Conservation (phyloP, 2,888 invertebrate genomes). For the Encarsia formosa region DNA sequence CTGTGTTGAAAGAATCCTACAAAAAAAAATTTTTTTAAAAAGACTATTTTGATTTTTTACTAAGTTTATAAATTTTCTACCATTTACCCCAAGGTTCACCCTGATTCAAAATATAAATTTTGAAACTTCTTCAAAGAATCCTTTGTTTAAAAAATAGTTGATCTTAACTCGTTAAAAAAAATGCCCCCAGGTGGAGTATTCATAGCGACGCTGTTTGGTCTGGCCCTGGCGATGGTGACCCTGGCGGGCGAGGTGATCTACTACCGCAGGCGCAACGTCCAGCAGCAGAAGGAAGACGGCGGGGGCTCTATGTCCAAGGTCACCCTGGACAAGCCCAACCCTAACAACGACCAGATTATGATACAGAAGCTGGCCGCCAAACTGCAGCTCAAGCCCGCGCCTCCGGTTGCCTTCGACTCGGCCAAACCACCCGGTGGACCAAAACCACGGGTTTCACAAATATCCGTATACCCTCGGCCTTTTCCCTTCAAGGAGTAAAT, state of each 20-base stretch:
- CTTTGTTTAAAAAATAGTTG: no score
- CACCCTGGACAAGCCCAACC: constrained; percentile 10
- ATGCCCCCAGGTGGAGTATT: constrained; percentile 79
- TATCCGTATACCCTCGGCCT: constrained; percentile 50
- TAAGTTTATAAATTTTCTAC: no score
- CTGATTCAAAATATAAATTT: no score
- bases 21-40: no score
- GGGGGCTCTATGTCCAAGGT: constrained; percentile 13
- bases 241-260: constrained; percentile 78
- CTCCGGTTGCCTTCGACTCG: constrained; percentile 39
- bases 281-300: constrained; percentile 2
- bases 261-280: constrained; percentile 52
- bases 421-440: constrained; percentile 9
- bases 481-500: constrained; percentile 46
- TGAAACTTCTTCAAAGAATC: no score
- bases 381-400: constrained; percentile 44
- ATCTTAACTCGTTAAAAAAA: no score
- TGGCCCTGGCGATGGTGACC: constrained; percentile 80
- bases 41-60: no score
- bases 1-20: no score
- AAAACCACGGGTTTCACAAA: constrained; percentile 47
- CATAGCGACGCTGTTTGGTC: constrained; percentile 81
- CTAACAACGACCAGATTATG: constrained; percentile 5
- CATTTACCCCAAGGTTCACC: no score
- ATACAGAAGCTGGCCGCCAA: constrained; percentile 39